Percentiles rank a stretch among this genome's conserved stretches.
Conservation (phyloP, 2,113 vertebrate species). For the Sceloporus undulatus region DNA sequence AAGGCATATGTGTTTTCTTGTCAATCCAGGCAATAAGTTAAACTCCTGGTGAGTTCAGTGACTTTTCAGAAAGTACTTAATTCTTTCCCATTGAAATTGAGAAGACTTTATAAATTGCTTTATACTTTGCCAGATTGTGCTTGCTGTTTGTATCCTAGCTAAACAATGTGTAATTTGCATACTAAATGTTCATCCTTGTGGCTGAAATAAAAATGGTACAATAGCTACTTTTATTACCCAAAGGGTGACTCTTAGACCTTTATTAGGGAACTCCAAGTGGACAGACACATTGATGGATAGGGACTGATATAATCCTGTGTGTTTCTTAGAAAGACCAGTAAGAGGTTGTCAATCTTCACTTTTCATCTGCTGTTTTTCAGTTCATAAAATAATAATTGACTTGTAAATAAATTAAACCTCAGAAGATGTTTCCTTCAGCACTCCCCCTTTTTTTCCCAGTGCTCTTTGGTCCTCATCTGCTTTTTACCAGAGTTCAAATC, state of each 20-base stretch:
- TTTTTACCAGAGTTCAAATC: constrained; percentile 42
- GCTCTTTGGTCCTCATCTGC: constrained; percentile 6
- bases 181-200: not conserved
- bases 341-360: not conserved
- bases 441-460: constrained; percentile 12
- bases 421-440: constrained; percentile 25
- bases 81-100: not conserved
- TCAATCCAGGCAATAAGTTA: not conserved
- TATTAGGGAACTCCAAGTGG: not conserved
- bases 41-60: not conserved
- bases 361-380: constrained; percentile 1
- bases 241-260: not conserved
- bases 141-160: not conserved
- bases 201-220: constrained; percentile 5
- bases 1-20: too few species aligned
- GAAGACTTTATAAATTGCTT: not conserved
- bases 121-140: not conserved
- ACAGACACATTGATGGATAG: not conserved
- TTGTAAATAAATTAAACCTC: constrained; percentile 16
- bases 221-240: not conserved
- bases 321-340: not conserved
- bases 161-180: not conserved
- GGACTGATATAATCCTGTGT: not conserved
- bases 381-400: constrained; percentile 23
- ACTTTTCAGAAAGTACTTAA: not conserved